Evolutionary conservation across 2,113 vertebrate species (phyloP).

Genomic region (Charadrius vociferus): DNA sequence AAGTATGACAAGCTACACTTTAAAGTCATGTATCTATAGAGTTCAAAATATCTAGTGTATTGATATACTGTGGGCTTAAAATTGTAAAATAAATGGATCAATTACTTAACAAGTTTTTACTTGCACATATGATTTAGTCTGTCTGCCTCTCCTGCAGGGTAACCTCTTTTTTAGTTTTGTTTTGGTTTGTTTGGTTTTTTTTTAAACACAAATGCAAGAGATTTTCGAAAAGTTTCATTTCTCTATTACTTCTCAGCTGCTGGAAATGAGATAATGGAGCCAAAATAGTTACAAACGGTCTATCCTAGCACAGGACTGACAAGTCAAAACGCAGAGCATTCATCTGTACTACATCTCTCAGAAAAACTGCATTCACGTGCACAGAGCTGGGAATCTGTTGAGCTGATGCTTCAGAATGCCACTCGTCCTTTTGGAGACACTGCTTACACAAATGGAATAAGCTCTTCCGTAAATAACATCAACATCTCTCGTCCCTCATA

Average conservation of each 20-base stretch:
- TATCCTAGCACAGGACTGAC: background rate
- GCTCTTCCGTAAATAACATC: background rate
- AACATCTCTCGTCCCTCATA: background rate
- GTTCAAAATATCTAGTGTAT: background rate
- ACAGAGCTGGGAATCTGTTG: background rate
- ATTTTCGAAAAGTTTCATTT: background rate
- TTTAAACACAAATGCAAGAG: background rate
- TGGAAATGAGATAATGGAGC: background rate
- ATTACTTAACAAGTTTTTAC: background rate
- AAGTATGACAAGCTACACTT: background rate
- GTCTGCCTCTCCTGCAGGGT: fast-evolving
- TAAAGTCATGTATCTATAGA: background rate
- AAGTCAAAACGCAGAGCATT: background rate
- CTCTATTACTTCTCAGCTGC: background rate
- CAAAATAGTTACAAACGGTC: background rate
- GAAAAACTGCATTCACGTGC: background rate
- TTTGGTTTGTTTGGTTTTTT: background rate
- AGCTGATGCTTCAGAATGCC: background rate
- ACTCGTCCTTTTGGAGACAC: background rate
- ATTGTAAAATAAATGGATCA: background rate
- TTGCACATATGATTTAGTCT: background rate
- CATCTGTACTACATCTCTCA: background rate
- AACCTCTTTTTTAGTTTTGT: fast-evolving
- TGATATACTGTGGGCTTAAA: background rate
- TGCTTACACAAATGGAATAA: background rate